Base-by-base conservation (phyloP, 2,113 vertebrate genomes). In the Phrynocephalus versicolor region DNA sequence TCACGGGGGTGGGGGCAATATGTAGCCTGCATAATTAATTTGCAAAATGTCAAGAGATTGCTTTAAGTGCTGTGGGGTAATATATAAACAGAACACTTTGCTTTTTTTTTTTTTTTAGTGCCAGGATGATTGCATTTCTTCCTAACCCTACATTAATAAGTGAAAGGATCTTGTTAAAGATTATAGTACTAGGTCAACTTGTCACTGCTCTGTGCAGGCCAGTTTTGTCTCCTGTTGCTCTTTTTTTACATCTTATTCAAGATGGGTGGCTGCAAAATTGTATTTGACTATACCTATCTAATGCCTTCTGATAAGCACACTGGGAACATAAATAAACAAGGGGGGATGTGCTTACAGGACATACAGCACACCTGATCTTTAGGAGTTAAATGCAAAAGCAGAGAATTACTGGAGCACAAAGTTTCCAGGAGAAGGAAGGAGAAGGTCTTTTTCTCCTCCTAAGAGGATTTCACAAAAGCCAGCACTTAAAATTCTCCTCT, bases 291-390 rank as follows among this genome's bases (percentile, higher is more conserved):
- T 30, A 87, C 86, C 83, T 85, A 82, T 87, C 85, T 25, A 57
- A 81, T n/a, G n/a, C n/a, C 30, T 77, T 83, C 77, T 91, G 83
- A 78, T 51, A 55, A 89, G 79, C 1, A 3, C 30, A 81, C 92
- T 83, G 85, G 88, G 80, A 55, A 35, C 70, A 65, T 70, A 90
- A 85, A 89, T 57, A 92, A 85, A 86, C 60, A 92, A 85, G 84
- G 60, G 76, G 62, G 55, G 87, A 87, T 86, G 82, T 91, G 74
- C 23, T 35, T 85, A 83, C 83, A 51, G 85, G 62, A 91, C 75
- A 87, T 89, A 90, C 85, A 77, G 87, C 88, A 91, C 73, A 3
- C 60, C 64, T 1, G 2, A 84, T 88, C 76, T 84, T 72, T 23
- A 72, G 82, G 88, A 85, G 21, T 0, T 0, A 82, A 87, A 90